phyloP scores from a whole-genome alignment of 2,888 invertebrate genomes.

The Tuberolachnus salignus region DNA sequence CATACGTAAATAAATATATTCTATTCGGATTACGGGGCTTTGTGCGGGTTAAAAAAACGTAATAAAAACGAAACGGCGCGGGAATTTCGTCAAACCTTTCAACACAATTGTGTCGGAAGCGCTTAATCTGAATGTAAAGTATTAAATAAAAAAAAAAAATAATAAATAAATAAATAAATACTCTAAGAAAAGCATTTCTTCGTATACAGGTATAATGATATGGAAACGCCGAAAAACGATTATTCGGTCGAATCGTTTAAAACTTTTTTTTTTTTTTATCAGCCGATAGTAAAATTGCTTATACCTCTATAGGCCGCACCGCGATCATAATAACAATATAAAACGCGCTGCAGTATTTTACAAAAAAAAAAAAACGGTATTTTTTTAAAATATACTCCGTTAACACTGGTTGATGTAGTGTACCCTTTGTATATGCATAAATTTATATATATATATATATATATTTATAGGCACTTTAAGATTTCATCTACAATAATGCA shows the following conservation, averaged over 20 bases:
- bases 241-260: constrained; percentile 50
- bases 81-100: constrained; percentile 51
- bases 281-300: constrained; percentile 48
- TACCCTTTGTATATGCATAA: constrained; percentile 32
- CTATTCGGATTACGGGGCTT: constrained; percentile 38
- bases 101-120: constrained; percentile 37
- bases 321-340: neutral
- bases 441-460: neutral
- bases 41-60: constrained; percentile 19
- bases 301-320: neutral
- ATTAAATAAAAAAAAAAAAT: constrained; percentile 45
- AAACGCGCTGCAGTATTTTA: neutral
- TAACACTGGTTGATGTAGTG: neutral
- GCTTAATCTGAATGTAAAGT: constrained; percentile 33
- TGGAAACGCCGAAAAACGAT: constrained; percentile 57
- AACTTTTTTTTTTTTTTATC: constrained; percentile 53
- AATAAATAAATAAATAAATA: neutral
- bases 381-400: constrained; percentile 18
- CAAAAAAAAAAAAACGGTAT: too few relatives aligned
- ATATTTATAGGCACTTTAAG: constrained; percentile 2
- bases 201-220: neutral
- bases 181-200: too few relatives aligned
- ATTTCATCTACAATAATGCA: neutral
- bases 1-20: too few relatives aligned
- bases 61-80: constrained; percentile 34